Base-by-base conservation (phyloP, 2,888 invertebrate species). In the Elysia crispata region DNA sequence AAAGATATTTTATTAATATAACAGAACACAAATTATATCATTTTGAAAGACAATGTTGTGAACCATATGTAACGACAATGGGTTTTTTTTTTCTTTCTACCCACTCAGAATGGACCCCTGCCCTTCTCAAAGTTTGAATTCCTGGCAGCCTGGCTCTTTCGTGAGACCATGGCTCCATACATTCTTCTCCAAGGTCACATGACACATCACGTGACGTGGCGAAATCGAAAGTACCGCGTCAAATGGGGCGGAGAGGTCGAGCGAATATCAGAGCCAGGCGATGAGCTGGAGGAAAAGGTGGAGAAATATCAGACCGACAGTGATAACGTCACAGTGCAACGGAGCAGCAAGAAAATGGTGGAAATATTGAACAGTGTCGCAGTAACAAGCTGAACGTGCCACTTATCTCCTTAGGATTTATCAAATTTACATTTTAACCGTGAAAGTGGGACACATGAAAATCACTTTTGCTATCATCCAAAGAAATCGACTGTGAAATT, bases 211-310 rank as follows among this genome's bases (percentile, higher is more conserved):
- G 97, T 99, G 89, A 95, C 95, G 91, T 99, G 99, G 99, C 94
- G 98, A 89, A 95, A 97, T 90, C 88, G 88, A 77, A 95, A 95
- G 87, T 99, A 97, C 93, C 95, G 96, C 92, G 94, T 99, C 83
- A 95, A 96, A 87, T 99, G 98, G 98, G 98, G 99, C 83, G 99
- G 99, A 54, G 93, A 96, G 70, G 98, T 97, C 73, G 97, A 98
- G 31, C 41, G 41, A 6, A 23, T 23, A 60, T 15, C 60, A 8
- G 60, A n/a, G n/a, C 60, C 15, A 60, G 60, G 25, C 6, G 60
- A n/a, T 5, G 15, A 3, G 15, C 3, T 60, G 3, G 25, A n/a
- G 60, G 25, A 23, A 3, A 23, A 60, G 25, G 60, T 23, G 25
- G 60, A 60, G 25, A 60, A 25, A 13, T 60, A 6, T 41, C 11